Base-by-base conservation (phyloP, 1,140 invertebrate genomes). In the Carposina sasakii region DNA sequence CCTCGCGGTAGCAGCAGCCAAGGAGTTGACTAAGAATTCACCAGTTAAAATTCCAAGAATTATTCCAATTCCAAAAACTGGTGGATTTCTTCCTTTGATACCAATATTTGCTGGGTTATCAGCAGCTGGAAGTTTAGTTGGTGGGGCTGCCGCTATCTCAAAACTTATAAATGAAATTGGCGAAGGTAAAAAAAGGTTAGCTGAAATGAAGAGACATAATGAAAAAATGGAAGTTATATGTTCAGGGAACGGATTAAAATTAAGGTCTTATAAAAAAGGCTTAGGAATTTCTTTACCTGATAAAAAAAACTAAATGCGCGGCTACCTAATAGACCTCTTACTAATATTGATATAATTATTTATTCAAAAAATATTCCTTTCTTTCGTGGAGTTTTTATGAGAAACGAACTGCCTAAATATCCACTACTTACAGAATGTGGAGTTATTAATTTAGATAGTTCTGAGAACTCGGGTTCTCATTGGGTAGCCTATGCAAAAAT, bases 41-140 rank as follows among this genome's bases (percentile, higher is more conserved):
- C n/a, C n/a, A n/a, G 52, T 63, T 23, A 39, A 52, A 41, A 6
- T 63, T 37, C 71, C 69, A 12, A 60, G 74, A 45, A 34, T 77
- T 36, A 72, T 78, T 34, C 58, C 63, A 17, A 40, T 78, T 30
- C 63, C 70, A 2, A 81, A 76, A 65, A 60, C 51, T 33, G 69
- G 73, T 19, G 68, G 67, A 21, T 24, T 76, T 51, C 46, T 79
- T 51, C 68, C 69, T 34, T 44, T 73, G 13, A 51, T 81, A 33
- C 74, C 74, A 34, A 62, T 79, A 49, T 68, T 76, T 58, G 67
- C 71, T 10, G 71, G 66, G 48, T 40, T 81, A 22, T 62, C 56
- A 28, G 72, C 75, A 8, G n/a, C 63, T 21, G 68, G 71, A 15
- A 33, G 55, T 17, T 42, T 75, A 28, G 24, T 45, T 5, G 72